phyloP scores from a whole-genome alignment of 2,888 invertebrate genomes.

The Morpho achilles region DNA sequence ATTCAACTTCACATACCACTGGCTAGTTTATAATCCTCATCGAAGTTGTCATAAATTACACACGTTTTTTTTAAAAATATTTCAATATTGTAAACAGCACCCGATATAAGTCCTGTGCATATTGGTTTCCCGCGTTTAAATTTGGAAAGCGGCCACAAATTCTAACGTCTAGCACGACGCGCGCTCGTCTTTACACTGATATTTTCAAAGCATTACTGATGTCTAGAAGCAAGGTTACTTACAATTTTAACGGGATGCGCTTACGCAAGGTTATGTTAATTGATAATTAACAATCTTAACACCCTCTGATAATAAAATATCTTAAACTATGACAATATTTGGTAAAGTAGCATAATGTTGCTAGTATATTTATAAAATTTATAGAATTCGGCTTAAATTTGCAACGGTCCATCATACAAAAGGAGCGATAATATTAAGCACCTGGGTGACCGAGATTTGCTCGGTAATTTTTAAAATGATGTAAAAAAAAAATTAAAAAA shows the following conservation, averaged over 20 bases:
- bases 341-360: too few relatives aligned
- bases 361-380: too few relatives aligned
- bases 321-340: too few relatives aligned
- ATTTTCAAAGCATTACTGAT: constrained; percentile 39
- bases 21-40: constrained; percentile 17
- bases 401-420: too few relatives aligned
- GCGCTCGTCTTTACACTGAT: constrained; percentile 60
- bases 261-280: constrained; percentile 28
- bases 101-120: constrained; percentile 11
- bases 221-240: constrained; percentile 27
- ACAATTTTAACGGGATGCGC: constrained; percentile 41
- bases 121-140: constrained; percentile 37
- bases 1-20: constrained; percentile 4
- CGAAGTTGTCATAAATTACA: constrained; percentile 9
- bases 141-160: constrained; percentile 33
- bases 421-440: too few relatives aligned
- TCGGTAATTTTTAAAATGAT: too few relatives aligned
- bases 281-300: constrained; percentile 6
- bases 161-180: constrained; percentile 42
- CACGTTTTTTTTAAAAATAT: constrained; percentile 4
- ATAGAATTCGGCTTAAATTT: too few relatives aligned
- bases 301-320: background rate
- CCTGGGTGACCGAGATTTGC: too few relatives aligned
- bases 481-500: too few relatives aligned
- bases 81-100: constrained; percentile 6